These are phyloP conservation scores for Byasa hedistus DNA, from an alignment of 2,888 invertebrate genomes.

Conservation along the genomic window DNA sequence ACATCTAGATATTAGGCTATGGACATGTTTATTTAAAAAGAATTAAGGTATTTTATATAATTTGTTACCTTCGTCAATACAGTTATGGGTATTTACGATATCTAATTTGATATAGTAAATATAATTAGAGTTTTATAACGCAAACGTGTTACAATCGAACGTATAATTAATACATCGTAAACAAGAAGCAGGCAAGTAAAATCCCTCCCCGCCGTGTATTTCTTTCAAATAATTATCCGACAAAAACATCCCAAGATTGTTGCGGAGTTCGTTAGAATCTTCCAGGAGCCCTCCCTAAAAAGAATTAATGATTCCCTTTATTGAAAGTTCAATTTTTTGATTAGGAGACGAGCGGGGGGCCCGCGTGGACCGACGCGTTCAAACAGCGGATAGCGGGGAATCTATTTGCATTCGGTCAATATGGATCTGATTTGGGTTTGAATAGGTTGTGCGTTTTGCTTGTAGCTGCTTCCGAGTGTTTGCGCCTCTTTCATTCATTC, in stretches of 20 bases:
- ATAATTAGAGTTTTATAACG: background rate
- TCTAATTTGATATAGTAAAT: background rate
- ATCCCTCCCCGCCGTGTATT: conserved; percentile 36
- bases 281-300: conserved; percentile 64
- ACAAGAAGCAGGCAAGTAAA: conserved; percentile 39
- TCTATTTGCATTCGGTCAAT: conserved; percentile 76
- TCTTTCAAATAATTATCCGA: conserved; percentile 69
- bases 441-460: conserved; percentile 40
- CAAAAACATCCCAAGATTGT: conserved; percentile 74
- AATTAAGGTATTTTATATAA: too few species aligned
- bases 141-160: background rate
- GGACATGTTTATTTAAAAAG: too few species aligned
- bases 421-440: conserved; percentile 63
- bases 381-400: conserved; percentile 75
- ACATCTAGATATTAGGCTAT: too few species aligned
- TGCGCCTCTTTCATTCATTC: background rate
- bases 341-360: conserved; percentile 66
- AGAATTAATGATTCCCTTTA: conserved; percentile 86
- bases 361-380: conserved; percentile 21
- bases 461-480: conserved; percentile 7
- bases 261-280: conserved; percentile 64
- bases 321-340: conserved; percentile 87
- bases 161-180: conserved; percentile 24
- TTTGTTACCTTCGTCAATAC: too few species aligned
- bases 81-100: too few species aligned